Conservation (phyloP, 1,140 invertebrate species). For the Stratiolaelaps scimitus region DNA sequence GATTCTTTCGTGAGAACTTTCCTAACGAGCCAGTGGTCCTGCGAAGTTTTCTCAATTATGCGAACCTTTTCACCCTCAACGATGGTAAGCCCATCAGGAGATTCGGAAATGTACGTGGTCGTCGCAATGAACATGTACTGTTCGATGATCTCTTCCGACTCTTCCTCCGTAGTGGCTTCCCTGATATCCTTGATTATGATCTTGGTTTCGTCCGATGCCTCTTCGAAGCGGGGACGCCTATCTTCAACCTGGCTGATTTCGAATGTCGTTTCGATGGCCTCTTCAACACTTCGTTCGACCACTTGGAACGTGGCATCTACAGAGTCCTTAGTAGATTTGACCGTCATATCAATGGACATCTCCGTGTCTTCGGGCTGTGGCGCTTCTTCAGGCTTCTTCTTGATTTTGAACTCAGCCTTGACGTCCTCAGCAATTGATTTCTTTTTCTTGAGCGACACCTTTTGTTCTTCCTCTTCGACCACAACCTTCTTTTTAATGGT, state of each 20-base stretch:
- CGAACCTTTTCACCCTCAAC: conserved; percentile 78
- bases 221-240: background rate
- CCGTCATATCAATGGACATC: background rate
- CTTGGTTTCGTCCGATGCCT: conserved; percentile 7
- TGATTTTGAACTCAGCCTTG: conserved; percentile 38
- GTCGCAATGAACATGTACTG: conserved; percentile 47
- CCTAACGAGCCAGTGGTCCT: conserved; percentile 80
- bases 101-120: conserved; percentile 71
- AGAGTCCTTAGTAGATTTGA: background rate
- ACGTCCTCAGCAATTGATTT: conserved; percentile 27
- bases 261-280: conserved; percentile 30
- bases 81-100: conserved; percentile 67
- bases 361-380: conserved; percentile 37
- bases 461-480: conserved; percentile 29
- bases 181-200: conserved; percentile 18
- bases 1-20: conserved; percentile 78
- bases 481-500: conserved; percentile 5
- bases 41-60: conserved; percentile 54
- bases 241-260: conserved; percentile 35
- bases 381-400: conserved; percentile 34
- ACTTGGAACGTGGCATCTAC: too few species aligned
- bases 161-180: conserved; percentile 37
- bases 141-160: conserved; percentile 31
- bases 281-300: too few species aligned
- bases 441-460: conserved; percentile 31